Evolutionary conservation across 2,888 invertebrate genomes (phyloP).

Genomic region (Bruchidius siliquastri): DNA sequence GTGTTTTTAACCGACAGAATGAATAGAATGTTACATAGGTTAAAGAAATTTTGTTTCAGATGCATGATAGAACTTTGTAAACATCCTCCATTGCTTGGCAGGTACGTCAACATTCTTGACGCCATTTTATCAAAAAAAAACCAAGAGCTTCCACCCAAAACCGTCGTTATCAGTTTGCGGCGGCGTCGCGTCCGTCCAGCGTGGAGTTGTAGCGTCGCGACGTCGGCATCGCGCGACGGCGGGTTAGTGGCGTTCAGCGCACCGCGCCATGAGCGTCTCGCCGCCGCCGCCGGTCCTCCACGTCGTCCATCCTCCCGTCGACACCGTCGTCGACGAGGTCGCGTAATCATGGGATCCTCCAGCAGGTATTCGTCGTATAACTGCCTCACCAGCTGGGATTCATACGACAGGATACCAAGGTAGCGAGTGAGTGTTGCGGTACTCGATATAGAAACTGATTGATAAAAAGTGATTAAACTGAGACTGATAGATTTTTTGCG

Average conservation of each 20-base stretch:
- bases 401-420: constrained; percentile 88
- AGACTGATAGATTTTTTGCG: too few relatives aligned
- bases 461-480: too few relatives aligned
- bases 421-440: constrained; percentile 41
- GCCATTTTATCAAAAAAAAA: too few relatives aligned
- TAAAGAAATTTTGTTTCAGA: too few relatives aligned
- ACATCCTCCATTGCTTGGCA: too few relatives aligned
- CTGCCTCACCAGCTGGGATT: constrained; percentile 86
- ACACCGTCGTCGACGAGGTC: constrained; percentile 9
- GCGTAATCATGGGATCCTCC: constrained; percentile 56
- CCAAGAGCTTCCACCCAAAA: too few relatives aligned
- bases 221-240: constrained; percentile 7
- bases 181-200: background rate
- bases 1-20: too few relatives aligned
- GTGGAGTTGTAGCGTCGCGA: constrained; percentile 6
- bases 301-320: constrained; percentile 5
- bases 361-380: constrained; percentile 86
- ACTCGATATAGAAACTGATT: background rate
- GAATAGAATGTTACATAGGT: too few relatives aligned
- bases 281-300: constrained; percentile 9
- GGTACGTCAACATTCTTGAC: too few relatives aligned
- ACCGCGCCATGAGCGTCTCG: constrained; percentile 27
- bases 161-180: background rate
- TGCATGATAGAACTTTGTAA: too few relatives aligned
- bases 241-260: constrained; percentile 38